Percentiles rank a stretch among this genome's conserved stretches.
Conservation (phyloP, 2,797 vertebrate genomes). For the Catamblyrhynchus diadema region DNA sequence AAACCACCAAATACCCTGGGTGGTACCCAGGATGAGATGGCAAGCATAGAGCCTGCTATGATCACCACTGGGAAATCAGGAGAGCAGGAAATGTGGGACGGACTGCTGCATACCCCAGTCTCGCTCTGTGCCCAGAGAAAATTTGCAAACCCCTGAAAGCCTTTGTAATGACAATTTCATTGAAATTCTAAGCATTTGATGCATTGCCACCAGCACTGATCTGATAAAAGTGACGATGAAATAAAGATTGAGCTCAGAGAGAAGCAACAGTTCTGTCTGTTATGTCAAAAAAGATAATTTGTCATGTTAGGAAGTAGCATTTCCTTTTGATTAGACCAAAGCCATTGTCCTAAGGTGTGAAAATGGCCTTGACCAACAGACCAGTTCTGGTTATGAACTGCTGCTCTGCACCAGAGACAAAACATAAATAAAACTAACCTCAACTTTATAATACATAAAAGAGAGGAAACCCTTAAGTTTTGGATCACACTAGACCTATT, state of each 20-base stretch:
- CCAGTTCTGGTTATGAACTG: not conserved
- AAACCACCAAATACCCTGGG: not conserved
- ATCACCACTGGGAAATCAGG: not conserved
- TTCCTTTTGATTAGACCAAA: not conserved
- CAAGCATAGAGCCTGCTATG: not conserved
- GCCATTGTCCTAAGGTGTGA: not conserved
- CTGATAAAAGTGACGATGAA: constrained; percentile 5
- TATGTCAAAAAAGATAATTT: not conserved
- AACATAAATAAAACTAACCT: not conserved
- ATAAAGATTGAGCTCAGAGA: not conserved
- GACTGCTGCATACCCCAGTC: not conserved
- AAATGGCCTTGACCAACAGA: not conserved
- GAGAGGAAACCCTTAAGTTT: not conserved
- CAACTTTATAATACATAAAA: not conserved
- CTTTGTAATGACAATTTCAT: not conserved
- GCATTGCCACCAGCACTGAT: not conserved
- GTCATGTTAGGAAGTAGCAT: not conserved
- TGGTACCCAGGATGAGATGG: not conserved
- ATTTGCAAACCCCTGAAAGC: not conserved
- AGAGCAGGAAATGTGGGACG: not conserved
- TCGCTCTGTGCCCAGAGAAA: not conserved
- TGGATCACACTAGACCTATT: not conserved
- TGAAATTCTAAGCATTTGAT: not conserved
- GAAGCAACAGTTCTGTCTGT: not conserved
- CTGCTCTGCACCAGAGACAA: not conserved